Conservation (phyloP, 2,797 vertebrate species). For the Hirundo rustica region DNA sequence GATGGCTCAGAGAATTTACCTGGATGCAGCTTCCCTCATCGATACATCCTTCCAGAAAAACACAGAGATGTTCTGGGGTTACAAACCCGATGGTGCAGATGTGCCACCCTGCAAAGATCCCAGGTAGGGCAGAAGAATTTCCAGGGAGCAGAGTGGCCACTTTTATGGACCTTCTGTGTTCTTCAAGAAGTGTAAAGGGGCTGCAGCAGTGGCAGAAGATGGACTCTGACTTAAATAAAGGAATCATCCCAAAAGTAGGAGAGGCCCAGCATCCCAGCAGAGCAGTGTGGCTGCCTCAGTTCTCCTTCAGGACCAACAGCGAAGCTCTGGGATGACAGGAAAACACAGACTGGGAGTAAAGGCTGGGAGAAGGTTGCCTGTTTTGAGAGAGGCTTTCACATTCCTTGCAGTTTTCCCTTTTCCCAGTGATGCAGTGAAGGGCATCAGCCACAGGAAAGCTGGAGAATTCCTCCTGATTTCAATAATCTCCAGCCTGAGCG, state of each 20-base stretch:
- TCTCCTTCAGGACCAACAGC: not conserved
- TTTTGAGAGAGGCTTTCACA: not conserved
- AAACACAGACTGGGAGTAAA: not conserved
- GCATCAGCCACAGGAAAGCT: not conserved
- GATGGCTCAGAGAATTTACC: not conserved
- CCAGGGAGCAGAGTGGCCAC: not conserved
- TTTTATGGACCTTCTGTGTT: not conserved
- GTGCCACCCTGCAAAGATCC: not conserved
- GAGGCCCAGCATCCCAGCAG: not conserved
- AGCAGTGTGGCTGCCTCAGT: not conserved
- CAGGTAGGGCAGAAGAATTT: not conserved
- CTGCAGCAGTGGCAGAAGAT: fast-evolving
- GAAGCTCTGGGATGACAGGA: not conserved
- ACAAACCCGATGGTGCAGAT: not conserved
- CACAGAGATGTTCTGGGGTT: not conserved
- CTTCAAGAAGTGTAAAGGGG: not conserved
- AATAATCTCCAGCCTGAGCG: not conserved
- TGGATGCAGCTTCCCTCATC: not conserved
- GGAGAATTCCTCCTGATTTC: not conserved
- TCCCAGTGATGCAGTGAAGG: not conserved
- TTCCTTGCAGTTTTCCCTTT: not conserved
- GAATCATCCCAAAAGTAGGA: not conserved
- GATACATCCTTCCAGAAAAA: not conserved
- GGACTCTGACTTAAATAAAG: not conserved
- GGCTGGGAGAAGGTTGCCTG: not conserved